phyloP scores from a whole-genome alignment of 2,888 invertebrate genomes.

The Drosophila mercatorum region DNA sequence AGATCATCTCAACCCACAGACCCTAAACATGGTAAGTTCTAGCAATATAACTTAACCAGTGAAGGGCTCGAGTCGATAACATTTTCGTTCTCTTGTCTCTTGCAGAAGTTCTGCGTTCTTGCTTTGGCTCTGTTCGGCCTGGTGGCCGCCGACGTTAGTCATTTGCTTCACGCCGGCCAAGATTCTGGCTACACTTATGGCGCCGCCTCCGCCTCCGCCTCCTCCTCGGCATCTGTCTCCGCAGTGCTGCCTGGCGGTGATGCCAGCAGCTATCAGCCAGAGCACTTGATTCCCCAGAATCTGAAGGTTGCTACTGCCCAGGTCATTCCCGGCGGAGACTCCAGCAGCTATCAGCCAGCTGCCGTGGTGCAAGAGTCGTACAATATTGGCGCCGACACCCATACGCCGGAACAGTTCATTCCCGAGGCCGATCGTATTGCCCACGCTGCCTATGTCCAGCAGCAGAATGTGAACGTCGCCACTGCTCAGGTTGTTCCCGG shows the following conservation, averaged over 20 bases:
- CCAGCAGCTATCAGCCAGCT: slow-evolving; percentile 42
- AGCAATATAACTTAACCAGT: not conserved
- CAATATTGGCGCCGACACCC: slow-evolving; percentile 47
- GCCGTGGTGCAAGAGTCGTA: slow-evolving; percentile 2
- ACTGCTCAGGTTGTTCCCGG: slow-evolving; percentile 18
- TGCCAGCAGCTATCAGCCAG: slow-evolving; percentile 39
- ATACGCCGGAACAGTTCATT: slow-evolving; percentile 56
- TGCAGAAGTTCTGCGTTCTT: slow-evolving; percentile 64
- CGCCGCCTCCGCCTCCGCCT: slow-evolving; percentile 9
- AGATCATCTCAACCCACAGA: slow-evolving; percentile 48
- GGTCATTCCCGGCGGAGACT: slow-evolving; percentile 26
- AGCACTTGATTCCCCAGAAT: slow-evolving; percentile 16
- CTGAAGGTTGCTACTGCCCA: slow-evolving; percentile 1
- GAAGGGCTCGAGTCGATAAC: not conserved
- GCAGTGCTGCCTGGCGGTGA: slow-evolving; percentile 33
- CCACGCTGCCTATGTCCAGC: slow-evolving; percentile 32
- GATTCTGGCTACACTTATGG: slow-evolving; percentile 53
- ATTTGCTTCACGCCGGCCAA: slow-evolving; percentile 54
- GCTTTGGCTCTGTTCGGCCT: slow-evolving; percentile 60
- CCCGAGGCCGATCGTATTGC: slow-evolving; percentile 41
- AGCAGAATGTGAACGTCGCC: slow-evolving; percentile 8
- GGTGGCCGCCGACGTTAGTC: slow-evolving; percentile 75
- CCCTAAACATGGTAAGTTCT: slow-evolving; percentile 67
- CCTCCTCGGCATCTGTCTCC: slow-evolving; percentile 7
- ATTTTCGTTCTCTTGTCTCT: not conserved